phyloP scores from a whole-genome alignment of 2,888 invertebrate species.

The Andrena marginata region DNA sequence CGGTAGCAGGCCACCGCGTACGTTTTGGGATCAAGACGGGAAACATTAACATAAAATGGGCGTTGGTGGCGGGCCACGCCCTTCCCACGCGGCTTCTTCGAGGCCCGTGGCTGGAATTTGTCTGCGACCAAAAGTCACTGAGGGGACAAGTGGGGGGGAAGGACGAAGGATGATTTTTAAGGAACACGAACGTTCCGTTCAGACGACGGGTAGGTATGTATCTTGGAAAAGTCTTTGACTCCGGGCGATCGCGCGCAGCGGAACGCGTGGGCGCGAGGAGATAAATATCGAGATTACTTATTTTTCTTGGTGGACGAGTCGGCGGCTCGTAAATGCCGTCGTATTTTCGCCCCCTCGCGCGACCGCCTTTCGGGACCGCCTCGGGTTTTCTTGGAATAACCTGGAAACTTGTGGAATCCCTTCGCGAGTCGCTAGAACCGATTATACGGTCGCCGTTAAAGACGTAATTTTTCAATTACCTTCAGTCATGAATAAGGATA shows the following conservation, averaged over 20 bases:
- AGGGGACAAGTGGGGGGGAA: neutral
- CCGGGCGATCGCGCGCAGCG: constrained; percentile 21
- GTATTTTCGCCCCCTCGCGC: constrained; percentile 67
- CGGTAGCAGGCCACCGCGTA: constrained; percentile 43
- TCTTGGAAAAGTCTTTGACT: constrained; percentile 62
- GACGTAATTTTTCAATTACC: neutral
- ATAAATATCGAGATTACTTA: constrained; percentile 80
- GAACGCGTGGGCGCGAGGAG: constrained; percentile 72
- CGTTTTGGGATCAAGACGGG: constrained; percentile 51
- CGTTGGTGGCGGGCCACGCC: constrained; percentile 79
- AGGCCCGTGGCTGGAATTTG: constrained; percentile 73
- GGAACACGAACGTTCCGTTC: constrained; percentile 53
- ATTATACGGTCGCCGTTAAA: constrained; percentile 10
- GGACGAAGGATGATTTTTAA: constrained; percentile 18
- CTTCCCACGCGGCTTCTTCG: constrained; percentile 57
- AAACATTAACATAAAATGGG: constrained; percentile 82
- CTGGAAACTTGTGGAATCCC: constrained; percentile 46
- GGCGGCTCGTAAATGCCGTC: constrained; percentile 75
- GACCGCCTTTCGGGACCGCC: constrained; percentile 43
- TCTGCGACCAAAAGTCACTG: constrained; percentile 68
- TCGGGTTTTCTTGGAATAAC: constrained; percentile 52
- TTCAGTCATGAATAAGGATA: constrained; percentile 7
- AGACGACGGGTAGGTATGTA: neutral
- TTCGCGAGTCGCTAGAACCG: constrained; percentile 21
- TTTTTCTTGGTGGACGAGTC: constrained; percentile 68